Evolutionary conservation across 2,888 invertebrate species (phyloP).

Genomic region (Rhodophaea formosa): DNA sequence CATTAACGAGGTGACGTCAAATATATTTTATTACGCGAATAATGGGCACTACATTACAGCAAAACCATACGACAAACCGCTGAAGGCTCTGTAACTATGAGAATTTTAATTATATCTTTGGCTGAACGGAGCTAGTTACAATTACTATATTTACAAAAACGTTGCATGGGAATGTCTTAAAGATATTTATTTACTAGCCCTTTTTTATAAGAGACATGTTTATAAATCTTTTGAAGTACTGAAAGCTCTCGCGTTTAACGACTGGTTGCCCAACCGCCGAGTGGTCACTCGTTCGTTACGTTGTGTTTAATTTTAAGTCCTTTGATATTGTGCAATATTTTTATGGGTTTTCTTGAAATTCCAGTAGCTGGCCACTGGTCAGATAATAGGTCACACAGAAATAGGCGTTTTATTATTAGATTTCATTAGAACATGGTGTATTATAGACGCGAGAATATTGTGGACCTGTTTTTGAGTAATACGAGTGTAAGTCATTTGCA

Average conservation of each 20-base stretch:
- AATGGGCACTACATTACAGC: neutral
- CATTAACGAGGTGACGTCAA: slow-evolving; percentile 13
- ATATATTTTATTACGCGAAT: slow-evolving; percentile 12
- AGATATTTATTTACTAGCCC: slow-evolving; percentile 8
- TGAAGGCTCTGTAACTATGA: neutral
- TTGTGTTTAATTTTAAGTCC: slow-evolving; percentile 40
- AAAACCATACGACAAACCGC: neutral
- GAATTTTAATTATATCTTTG: neutral
- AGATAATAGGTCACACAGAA: slow-evolving; percentile 68
- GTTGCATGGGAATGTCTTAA: slow-evolving; percentile 1
- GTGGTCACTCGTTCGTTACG: slow-evolving; percentile 41
- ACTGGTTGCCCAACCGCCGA: slow-evolving; percentile 51
- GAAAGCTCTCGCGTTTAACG: slow-evolving; percentile 57
- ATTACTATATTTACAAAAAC: neutral
- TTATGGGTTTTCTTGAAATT: slow-evolving; percentile 61
- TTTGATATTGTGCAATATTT: slow-evolving; percentile 62
- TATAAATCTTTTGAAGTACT: slow-evolving; percentile 52
- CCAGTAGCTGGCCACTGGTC: slow-evolving; percentile 48
- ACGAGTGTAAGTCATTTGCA: neutral
- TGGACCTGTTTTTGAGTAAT: slow-evolving; percentile 36
- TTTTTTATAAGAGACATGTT: slow-evolving; percentile 33
- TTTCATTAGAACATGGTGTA: slow-evolving; percentile 63
- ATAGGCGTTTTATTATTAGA: slow-evolving; percentile 64
- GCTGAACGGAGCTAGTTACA: neutral
- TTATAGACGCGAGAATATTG: slow-evolving; percentile 38